These are phyloP conservation scores for Idaea aversata DNA, from an alignment of 2,888 invertebrate genomes.

Conservation along the genomic window DNA sequence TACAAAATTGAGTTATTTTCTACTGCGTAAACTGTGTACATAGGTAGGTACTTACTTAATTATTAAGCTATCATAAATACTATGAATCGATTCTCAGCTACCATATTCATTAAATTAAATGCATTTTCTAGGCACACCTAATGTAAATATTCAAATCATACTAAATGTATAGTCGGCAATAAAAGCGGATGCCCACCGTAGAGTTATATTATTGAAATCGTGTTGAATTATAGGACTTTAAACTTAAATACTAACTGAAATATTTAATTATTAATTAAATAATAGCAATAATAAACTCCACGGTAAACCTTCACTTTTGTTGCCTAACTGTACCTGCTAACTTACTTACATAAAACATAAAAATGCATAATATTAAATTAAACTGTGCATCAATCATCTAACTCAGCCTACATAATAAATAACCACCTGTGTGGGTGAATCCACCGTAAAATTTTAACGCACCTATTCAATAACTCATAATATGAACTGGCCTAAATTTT, in stretches of 20 bases:
- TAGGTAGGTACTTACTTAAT: neutral
- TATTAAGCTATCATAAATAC: neutral
- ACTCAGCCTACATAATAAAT: neutral
- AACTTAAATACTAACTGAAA: too few relatives aligned
- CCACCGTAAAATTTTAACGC: neutral
- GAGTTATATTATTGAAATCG: too few relatives aligned
- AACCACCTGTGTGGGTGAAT: neutral
- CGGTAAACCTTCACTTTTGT: too few relatives aligned
- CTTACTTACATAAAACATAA: too few relatives aligned
- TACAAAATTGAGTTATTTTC: neutral
- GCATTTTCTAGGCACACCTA: neutral
- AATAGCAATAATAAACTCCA: too few relatives aligned
- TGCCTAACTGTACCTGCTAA: too few relatives aligned
- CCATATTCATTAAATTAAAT: neutral
- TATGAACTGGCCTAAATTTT: too few relatives aligned
- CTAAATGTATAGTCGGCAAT: neutral
- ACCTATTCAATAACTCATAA: neutral
- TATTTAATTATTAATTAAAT: too few relatives aligned
- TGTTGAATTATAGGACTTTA: too few relatives aligned
- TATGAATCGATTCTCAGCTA: neutral
- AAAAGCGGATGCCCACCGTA: too few relatives aligned
- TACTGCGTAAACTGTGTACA: neutral
- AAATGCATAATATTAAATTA: too few relatives aligned
- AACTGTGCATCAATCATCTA: neutral
- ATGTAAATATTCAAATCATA: neutral